Conservation (phyloP, 2,113 vertebrate genomes). For the Melozone crissalis region DNA sequence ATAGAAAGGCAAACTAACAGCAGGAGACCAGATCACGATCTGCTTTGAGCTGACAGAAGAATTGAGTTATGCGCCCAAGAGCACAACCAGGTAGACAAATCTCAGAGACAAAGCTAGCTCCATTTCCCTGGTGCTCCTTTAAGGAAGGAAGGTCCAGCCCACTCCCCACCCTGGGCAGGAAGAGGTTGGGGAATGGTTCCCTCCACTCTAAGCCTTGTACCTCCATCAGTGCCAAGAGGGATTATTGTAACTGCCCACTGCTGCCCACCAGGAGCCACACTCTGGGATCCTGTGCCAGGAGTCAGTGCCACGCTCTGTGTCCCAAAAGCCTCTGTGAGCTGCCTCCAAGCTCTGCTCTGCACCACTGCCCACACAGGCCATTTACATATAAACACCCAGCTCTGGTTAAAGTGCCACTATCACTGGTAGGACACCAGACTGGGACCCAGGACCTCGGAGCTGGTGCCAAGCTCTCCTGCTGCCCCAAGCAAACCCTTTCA, state of each 20-base stretch:
- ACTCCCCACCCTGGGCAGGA: not conserved
- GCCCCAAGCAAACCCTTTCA: not conserved
- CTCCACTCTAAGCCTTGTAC: not conserved
- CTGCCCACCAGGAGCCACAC: accelerated
- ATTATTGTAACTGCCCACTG: accelerated
- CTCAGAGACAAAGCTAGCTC: not conserved
- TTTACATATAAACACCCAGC: not conserved
- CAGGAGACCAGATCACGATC: accelerated
- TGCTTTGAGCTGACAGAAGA: not conserved
- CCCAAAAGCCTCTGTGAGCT: not conserved
- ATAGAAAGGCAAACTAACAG: not conserved
- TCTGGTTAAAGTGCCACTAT: not conserved
- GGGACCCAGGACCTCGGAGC: not conserved
- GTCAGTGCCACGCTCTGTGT: no score
- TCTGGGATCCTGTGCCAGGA: not conserved
- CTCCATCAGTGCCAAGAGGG: not conserved
- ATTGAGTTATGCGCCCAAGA: not conserved
- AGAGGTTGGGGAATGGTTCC: not conserved
- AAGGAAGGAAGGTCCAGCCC: not conserved
- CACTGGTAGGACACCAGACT: accelerated
- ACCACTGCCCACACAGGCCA: not conserved
- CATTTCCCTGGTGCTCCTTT: not conserved
- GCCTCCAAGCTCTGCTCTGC: not conserved
- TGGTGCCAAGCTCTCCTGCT: not conserved
- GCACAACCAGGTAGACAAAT: not conserved